A percentile compares a stretch with the other conserved stretches of the same genome.
Evolutionary conservation across 2,797 vertebrate genomes (phyloP).

Genomic region (Strix occidentalis): DNA sequence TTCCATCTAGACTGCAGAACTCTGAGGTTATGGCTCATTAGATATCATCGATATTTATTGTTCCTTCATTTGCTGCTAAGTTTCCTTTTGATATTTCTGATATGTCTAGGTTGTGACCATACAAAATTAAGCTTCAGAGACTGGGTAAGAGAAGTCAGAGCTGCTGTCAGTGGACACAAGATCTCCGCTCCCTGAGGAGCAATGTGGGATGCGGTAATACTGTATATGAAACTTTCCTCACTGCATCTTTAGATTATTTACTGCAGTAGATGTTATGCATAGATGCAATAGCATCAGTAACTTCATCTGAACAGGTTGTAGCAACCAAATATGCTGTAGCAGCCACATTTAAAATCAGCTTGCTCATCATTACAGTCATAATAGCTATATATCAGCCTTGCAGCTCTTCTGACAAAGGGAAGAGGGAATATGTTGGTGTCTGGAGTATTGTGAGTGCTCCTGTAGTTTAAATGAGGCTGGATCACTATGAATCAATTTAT

Average conservation of each 20-base stretch:
- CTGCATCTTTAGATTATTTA: neutral
- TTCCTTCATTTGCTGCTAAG: neutral
- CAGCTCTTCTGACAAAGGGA: neutral
- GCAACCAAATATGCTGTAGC: neutral
- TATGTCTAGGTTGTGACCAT: neutral
- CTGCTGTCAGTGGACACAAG: neutral
- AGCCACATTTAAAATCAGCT: neutral
- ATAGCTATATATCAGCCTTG: neutral
- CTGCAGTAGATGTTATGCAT: neutral
- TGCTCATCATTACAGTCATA: neutral
- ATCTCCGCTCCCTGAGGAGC: neutral
- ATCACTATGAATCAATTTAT: neutral
- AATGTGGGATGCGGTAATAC: neutral
- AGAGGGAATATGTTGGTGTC: neutral
- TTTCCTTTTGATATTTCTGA: neutral
- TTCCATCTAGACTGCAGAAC: neutral
- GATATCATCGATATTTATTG: neutral
- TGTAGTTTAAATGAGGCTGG: neutral
- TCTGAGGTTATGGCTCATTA: neutral
- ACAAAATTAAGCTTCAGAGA: neutral
- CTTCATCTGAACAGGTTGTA: neutral
- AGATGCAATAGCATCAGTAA: neutral
- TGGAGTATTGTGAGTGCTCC: neutral
- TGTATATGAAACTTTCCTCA: neutral
- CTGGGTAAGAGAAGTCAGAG: neutral